A percentile compares a stretch with the other conserved stretches of the same genome.
Conservation (phyloP, 2,797 vertebrate species). For the Falco naumanni region DNA sequence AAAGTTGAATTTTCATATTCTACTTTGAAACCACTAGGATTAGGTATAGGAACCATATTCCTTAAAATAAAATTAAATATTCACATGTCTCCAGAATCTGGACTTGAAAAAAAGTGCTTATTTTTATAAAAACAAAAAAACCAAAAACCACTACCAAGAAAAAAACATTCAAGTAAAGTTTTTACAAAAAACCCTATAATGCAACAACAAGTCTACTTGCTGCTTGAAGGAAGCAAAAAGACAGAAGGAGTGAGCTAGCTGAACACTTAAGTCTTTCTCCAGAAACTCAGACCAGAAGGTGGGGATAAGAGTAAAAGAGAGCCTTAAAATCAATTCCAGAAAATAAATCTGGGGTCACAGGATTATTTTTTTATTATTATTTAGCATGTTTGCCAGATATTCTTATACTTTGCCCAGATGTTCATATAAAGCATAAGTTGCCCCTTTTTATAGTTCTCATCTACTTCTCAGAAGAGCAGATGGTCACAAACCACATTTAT, state of each 20-base stretch:
- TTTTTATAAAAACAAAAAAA: neutral
- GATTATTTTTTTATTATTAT: neutral
- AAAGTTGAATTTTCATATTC: neutral
- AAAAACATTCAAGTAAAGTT: neutral
- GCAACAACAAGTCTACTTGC: neutral
- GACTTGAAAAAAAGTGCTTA: neutral
- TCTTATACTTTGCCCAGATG: neutral
- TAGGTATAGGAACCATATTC: neutral
- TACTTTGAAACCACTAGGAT: neutral
- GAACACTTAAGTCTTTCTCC: neutral
- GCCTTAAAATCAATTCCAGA: neutral
- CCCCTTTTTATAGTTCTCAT: neutral
- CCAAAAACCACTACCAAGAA: neutral
- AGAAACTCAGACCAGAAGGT: neutral
- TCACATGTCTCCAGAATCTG: neutral
- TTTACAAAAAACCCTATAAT: neutral
- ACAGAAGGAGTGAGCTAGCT: neutral
- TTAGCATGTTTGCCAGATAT: neutral
- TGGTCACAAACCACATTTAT: neutral
- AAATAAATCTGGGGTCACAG: neutral
- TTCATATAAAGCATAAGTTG: neutral
- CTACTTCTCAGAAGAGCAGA: neutral
- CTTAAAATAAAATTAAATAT: neutral
- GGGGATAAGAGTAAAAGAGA: neutral
- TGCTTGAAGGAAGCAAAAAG: neutral